Evolutionary conservation across 2,888 invertebrate species (phyloP), one percentile per base, ranked within the genome.

Genomic region (Pasiphila rectangulata): DNA sequence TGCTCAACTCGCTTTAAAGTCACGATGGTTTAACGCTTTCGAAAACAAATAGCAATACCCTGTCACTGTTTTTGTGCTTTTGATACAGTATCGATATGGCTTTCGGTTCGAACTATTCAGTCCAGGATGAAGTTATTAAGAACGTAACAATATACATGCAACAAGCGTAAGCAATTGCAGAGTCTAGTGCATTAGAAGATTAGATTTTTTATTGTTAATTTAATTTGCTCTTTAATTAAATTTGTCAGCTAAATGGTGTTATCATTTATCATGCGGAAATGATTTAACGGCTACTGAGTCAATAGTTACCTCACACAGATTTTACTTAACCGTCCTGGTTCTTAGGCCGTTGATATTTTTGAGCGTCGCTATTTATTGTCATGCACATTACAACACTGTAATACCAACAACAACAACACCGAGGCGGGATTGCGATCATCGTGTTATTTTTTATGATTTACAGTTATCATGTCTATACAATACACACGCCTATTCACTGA

Each of bases 341-440:
- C 16, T 29, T 34, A 47, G 42, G 36, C 37, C 37, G 43, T 50
- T 51, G 48, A 36, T 40, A 38, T 45, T 32, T 48, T 55, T 51
- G 59, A 54, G 59, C 30, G 41, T 60, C 51, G 56, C 65, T 72
- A 74, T 67, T 69, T 68, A 61, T 61, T 63, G 65, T 66, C 83
- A 83, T 85, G 83, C 81, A 83, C 66, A 75, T 46, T 69, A 77
- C 69, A 72, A n/a, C 63, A 38, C 43, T 38, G n/a, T n/a, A n/a
- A 43, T 23, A 20, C 76, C 76, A 80, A 80, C 71, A 62, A 60
- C 58, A 59, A 72, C 64, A 72, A 76, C 68, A 74, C 50, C 65
- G 59, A 75, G 73, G 84, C 85, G 87, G 86, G 87, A 85, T 76
- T 87, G 87, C 87, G 87, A 87, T 85, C 86, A 87, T 87, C 87